Evolutionary conservation across 2,888 invertebrate genomes (phyloP).

Genomic region (Hypomecis punctinalis): DNA sequence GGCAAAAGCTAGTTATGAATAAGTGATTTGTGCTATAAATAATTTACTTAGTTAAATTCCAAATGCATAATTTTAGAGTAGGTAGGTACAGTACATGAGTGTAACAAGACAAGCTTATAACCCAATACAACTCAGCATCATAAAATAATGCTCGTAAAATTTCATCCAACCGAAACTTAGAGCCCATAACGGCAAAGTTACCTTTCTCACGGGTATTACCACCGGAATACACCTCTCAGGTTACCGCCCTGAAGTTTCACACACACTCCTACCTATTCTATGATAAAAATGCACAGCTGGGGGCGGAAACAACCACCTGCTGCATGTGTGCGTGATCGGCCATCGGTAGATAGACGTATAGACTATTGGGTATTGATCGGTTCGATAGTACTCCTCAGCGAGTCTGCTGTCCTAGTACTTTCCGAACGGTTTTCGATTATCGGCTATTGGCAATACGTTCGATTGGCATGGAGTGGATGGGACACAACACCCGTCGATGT

Average conservation of each 20-base stretch:
- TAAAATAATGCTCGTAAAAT: no score
- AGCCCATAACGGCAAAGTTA: no score
- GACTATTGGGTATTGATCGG: conserved; percentile 67
- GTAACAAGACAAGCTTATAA: no score
- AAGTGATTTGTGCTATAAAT: no score
- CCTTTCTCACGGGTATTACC: conserved; percentile 34
- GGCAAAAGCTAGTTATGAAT: no score
- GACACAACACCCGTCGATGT: conserved; percentile 10
- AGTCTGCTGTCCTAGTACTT: conserved; percentile 72
- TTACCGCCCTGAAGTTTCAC: conserved; percentile 12
- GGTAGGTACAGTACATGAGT: no score
- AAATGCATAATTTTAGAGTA: no score
- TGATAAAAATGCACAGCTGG: conserved; percentile 27
- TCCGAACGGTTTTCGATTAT: conserved; percentile 81
- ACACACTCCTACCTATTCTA: conserved; percentile 5
- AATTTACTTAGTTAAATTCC: no score
- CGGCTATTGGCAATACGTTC: conserved; percentile 75
- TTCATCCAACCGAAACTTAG: no score
- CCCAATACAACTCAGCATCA: no score
- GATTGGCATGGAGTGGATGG: conserved; percentile 44
- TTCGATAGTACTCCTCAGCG: conserved; percentile 65
- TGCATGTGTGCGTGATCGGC: conserved; percentile 31
- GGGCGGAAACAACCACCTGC: conserved; percentile 43
- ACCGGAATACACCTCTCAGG: conserved; percentile 12
- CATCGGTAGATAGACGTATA: conserved; percentile 42